A percentile compares a stretch with the other conserved stretches of the same genome.
Conservation (phyloP, 1,140 invertebrate species). For the Hormaphis cornu region DNA sequence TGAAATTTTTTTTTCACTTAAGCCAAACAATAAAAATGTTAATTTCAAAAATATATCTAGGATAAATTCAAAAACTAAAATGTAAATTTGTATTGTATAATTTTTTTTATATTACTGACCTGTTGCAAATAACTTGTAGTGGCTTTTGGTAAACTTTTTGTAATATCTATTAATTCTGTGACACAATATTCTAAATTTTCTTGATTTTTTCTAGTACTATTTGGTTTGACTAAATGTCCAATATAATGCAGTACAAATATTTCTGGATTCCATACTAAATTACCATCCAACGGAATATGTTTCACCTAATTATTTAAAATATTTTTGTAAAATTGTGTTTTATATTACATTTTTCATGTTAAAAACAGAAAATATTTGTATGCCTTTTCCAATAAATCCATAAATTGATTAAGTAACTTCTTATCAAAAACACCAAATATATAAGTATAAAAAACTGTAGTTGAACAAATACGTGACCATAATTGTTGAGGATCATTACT, state of each 20-base stretch:
- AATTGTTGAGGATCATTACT: not conserved
- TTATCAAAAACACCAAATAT: conserved; percentile 27
- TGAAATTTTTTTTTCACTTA: too few species aligned
- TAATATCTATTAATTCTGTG: not conserved
- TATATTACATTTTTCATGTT: not conserved
- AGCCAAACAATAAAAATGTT: too few species aligned
- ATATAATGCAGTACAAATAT: conserved; percentile 20
- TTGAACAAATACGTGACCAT: conserved; percentile 19
- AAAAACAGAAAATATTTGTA: not conserved
- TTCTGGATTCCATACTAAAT: conserved; percentile 28
- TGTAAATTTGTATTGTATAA: too few species aligned
- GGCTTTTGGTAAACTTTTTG: conserved; percentile 11
- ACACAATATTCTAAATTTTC: conserved; percentile 10
- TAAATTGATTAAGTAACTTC: conserved; percentile 19
- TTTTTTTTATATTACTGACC: not conserved
- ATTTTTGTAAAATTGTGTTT: not conserved
- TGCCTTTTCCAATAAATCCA: conserved; percentile 25
- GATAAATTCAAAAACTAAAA: too few species aligned
- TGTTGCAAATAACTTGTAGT: not conserved
- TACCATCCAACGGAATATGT: conserved; percentile 22
- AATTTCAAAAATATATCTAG: too few species aligned
- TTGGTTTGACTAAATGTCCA: conserved; percentile 9
- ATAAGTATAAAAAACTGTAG: conserved; percentile 26
- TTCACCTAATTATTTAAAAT: not conserved
- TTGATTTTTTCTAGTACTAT: not conserved